Percentiles rank a stretch among this genome's conserved stretches.
These are phyloP conservation scores for Eilema caniola DNA, from an alignment of 2,888 invertebrate genomes.

Conservation along the genomic window DNA sequence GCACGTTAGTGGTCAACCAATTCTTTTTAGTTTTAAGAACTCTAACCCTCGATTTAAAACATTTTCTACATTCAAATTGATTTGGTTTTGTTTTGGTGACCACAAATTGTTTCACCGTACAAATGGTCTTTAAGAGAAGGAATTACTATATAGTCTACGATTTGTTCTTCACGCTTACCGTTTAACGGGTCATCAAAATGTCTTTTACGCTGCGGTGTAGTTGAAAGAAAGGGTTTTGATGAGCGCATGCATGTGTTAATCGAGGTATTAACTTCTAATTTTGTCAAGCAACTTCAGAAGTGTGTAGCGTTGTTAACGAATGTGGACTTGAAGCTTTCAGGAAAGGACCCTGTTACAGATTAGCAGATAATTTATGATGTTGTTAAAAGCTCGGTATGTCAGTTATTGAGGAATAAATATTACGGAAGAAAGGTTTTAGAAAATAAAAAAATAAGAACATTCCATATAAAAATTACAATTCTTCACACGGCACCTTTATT, in stretches of 20 bases:
- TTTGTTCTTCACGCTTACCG: slow-evolving; percentile 63
- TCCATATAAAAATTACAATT: too few relatives aligned
- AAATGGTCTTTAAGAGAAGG: slow-evolving; percentile 58
- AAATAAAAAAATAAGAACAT: too few relatives aligned
- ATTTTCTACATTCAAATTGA: slow-evolving; percentile 45
- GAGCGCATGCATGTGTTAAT: slow-evolving; percentile 6
- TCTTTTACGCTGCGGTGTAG: slow-evolving; percentile 33
- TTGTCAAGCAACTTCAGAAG: not conserved
- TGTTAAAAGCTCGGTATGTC: not conserved
- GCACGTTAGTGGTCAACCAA: slow-evolving; percentile 19
- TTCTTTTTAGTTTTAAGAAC: slow-evolving; percentile 25
- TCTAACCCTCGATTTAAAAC: slow-evolving; percentile 33
- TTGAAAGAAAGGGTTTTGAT: slow-evolving; percentile 33
- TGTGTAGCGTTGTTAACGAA: not conserved
- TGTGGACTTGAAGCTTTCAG: not conserved
- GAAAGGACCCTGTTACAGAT: not conserved
- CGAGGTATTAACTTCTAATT: not conserved
- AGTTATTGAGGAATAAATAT: not conserved
- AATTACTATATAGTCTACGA: slow-evolving; percentile 78
- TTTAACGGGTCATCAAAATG: slow-evolving; percentile 60
- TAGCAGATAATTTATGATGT: not conserved
- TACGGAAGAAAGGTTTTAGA: not conserved
- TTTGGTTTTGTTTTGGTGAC: slow-evolving; percentile 52
- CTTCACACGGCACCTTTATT: too few relatives aligned
- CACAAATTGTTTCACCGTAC: slow-evolving; percentile 50